Evolutionary conservation across 2,113 vertebrate species (phyloP), one percentile per base, ranked within the genome.

Genomic region (Tamias sibiricus): DNA sequence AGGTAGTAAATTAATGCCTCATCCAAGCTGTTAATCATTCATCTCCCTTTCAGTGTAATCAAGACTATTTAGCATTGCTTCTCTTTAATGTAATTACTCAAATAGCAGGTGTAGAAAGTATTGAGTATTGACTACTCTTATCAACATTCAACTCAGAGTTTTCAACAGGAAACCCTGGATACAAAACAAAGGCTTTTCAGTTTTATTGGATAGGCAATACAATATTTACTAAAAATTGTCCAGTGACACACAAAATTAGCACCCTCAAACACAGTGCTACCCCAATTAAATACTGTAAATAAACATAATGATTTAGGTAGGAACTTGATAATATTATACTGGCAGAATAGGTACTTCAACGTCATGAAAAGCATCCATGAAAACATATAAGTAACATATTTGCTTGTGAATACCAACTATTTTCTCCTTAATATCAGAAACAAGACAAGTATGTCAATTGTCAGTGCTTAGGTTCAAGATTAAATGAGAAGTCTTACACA

Each of bases 1-100:
- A 89, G 66, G 54, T 35, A 69, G 44, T 40, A 96, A 90, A 92
- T 87, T 74, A 95, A 95, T 90, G 57, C 37, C 32, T 87, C 4
- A 47, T 22, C 11, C 8, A 49, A 42, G 44, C 30, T 95, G 91
- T 96, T 94, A 95, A 77, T 92, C 32, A 94, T 86, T 92, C 85
- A 49, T 81, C 37, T 94, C 37, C n/a, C 77, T 85, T 72, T 93
- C 17, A 72, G 71, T 40, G 49, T 77, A 97, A 95, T 92, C 47
- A 90, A 57, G 12, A 68, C 86, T 87, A 87, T 77, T 95, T 96
- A 76, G 80, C 57, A 86, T 44, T 93, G 54, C 52, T 30, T 95
- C 44, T 90, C 32, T 86, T 86, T 66, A 80, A 95, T 68, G 49
- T 94, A 95, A 96, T 98, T 93, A 90, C 30, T 71, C 71, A 96